phyloP scores from a whole-genome alignment of 2,888 invertebrate genomes.

The Patella caerulea region DNA sequence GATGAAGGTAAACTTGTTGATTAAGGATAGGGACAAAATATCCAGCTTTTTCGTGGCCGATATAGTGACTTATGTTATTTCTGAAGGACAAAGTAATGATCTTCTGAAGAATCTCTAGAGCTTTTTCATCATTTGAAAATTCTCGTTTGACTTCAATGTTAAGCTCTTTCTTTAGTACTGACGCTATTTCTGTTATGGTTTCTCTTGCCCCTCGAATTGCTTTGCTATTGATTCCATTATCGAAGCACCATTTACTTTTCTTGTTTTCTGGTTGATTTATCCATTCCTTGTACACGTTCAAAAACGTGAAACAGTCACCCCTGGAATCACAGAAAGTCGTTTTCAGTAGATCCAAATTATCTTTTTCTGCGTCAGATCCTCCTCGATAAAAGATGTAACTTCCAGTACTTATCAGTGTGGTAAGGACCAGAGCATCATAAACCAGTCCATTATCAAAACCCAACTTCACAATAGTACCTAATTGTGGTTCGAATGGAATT shows the following conservation, averaged over 20 bases:
- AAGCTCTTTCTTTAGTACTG: slow-evolving; percentile 49
- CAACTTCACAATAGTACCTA: slow-evolving; percentile 53
- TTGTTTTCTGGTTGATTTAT: slow-evolving; percentile 43
- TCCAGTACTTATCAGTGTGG: slow-evolving; percentile 59
- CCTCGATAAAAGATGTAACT: slow-evolving; percentile 63
- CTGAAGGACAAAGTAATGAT: slow-evolving; percentile 53
- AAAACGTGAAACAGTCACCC: slow-evolving; percentile 61
- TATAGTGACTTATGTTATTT: slow-evolving; percentile 53
- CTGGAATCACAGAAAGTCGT: slow-evolving; percentile 55
- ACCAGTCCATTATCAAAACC: slow-evolving; percentile 48
- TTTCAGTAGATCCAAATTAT: slow-evolving; percentile 54
- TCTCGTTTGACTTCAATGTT: slow-evolving; percentile 33
- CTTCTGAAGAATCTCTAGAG: slow-evolving; percentile 38
- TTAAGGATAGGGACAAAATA: slow-evolving; percentile 46
- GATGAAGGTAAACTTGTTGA: slow-evolving; percentile 56
- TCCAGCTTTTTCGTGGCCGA: slow-evolving; percentile 58
- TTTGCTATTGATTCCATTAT: slow-evolving; percentile 68
- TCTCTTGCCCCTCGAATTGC: slow-evolving; percentile 57
- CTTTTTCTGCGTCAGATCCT: slow-evolving; percentile 53
- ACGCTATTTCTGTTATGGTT: slow-evolving; percentile 48
- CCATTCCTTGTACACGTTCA: slow-evolving; percentile 62
- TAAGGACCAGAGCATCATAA: slow-evolving; percentile 59
- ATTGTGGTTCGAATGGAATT: slow-evolving; percentile 64
- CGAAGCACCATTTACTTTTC: slow-evolving; percentile 61
- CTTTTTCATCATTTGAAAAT: slow-evolving; percentile 35